These are phyloP conservation scores for Ochotona princeps DNA, from an alignment of 2,113 vertebrate genomes.

Conservation along the genomic window DNA sequence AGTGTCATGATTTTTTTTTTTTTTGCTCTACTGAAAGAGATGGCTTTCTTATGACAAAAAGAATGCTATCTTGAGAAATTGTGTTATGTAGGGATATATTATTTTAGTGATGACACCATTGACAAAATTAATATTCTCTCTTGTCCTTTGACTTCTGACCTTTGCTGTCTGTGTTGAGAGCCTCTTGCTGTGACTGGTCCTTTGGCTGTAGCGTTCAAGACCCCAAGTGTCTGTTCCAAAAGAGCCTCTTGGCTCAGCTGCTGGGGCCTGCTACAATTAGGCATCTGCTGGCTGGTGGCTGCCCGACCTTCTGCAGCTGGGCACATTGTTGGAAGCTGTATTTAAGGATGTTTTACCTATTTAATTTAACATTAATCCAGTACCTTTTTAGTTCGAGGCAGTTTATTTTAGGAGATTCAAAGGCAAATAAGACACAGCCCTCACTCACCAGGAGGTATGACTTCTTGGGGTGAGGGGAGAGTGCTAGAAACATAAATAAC, in stretches of 20 bases:
- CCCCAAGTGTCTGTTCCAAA: conserved; percentile 1
- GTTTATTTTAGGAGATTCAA: conserved; percentile 28
- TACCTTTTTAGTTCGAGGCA: conserved; percentile 41
- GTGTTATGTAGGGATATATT: neutral
- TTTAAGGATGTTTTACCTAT: neutral
- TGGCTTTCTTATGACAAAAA: neutral
- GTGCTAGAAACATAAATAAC: conserved; percentile 16
- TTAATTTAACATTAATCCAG: neutral
- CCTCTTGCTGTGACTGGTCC: neutral
- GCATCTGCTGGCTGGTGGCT: neutral
- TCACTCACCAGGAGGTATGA: neutral
- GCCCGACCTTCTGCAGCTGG: neutral
- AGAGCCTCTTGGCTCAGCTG: neutral
- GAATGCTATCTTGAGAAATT: neutral
- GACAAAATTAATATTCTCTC: neutral
- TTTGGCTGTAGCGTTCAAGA: conserved; percentile 44
- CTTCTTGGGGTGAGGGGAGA: neutral
- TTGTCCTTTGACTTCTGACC: conserved; percentile 44
- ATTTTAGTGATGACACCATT: neutral
- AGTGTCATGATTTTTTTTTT: neutral
- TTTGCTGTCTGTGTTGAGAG: neutral
- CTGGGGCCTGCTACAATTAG: neutral
- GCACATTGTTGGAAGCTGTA: neutral
- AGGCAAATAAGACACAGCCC: conserved; percentile 9
- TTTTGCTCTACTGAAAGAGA: neutral